Conservation (phyloP, 2,113 vertebrate species). For the Tenebrosternarchus preto region DNA sequence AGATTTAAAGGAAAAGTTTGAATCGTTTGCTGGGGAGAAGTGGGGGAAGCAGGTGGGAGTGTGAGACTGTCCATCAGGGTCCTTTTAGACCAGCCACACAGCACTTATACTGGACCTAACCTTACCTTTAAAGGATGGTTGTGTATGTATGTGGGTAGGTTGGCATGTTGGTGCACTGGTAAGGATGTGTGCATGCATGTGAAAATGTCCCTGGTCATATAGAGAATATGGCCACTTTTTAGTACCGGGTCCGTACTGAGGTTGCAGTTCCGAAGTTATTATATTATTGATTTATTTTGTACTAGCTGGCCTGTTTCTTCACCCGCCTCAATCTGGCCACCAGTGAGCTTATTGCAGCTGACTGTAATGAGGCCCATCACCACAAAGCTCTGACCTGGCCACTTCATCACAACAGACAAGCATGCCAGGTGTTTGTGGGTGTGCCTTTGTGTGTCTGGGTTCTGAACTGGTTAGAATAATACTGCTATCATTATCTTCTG, state of each 20-base stretch:
- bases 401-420: constrained; percentile 25
- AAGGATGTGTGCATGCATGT: neutral
- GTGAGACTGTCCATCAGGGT: constrained; percentile 10
- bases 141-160: too few relatives aligned
- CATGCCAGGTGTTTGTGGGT: constrained; percentile 33
- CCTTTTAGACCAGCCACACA: constrained; percentile 28
- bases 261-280: too few relatives aligned
- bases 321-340: constrained; percentile 26
- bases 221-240: neutral
- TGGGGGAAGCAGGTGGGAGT: neutral
- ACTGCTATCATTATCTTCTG: neutral
- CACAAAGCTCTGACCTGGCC: constrained; percentile 17
- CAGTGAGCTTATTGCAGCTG: constrained; percentile 1
- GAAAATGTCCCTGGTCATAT: neutral
- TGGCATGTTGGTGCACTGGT: neutral
- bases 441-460: constrained; percentile 53
- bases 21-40: constrained; percentile 15
- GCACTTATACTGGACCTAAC: neutral
- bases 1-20: constrained; percentile 51
- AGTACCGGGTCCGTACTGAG: too few relatives aligned
- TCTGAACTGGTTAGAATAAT: constrained; percentile 49
- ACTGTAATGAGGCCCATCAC: constrained; percentile 12
- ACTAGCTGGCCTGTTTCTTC: neutral
- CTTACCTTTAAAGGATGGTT: constrained; percentile 3
- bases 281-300: too few relatives aligned